These are phyloP conservation scores for Felis chaus DNA, from an alignment of 2,113 vertebrate genomes.

Conservation along the genomic window DNA sequence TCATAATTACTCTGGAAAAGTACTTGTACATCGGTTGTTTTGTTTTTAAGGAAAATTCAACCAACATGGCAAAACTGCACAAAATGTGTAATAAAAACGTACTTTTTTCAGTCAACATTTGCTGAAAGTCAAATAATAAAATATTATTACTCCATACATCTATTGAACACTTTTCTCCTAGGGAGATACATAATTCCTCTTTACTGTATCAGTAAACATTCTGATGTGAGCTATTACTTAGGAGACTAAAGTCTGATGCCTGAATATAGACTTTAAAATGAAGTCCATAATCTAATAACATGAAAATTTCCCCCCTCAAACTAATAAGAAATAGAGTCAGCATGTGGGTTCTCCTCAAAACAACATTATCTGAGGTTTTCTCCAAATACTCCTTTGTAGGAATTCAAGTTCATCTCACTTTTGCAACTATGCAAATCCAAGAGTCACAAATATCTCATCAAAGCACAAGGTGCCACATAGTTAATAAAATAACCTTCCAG, in stretches of 20 bases:
- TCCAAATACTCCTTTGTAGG: not conserved
- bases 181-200: constrained; percentile 53
- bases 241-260: constrained; percentile 10
- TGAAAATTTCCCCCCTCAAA: constrained; percentile 36
- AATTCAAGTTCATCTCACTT: constrained; percentile 1
- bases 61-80: not conserved
- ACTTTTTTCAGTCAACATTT: constrained; percentile 61
- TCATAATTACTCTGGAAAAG: constrained; percentile 19
- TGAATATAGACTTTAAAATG: constrained; percentile 56
- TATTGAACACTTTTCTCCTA: constrained; percentile 51
- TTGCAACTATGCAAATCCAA: not conserved
- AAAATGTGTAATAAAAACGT: constrained; percentile 63
- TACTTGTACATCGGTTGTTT: not conserved
- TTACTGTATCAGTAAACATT: constrained; percentile 46
- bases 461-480: not conserved
- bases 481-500: not conserved
- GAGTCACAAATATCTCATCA: not conserved
- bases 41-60: constrained; percentile 58
- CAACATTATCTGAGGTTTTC: not conserved
- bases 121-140: constrained; percentile 60
- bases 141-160: constrained; percentile 35
- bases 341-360: not conserved
- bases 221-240: constrained; percentile 51
- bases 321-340: constrained; percentile 39
- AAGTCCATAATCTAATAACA: constrained; percentile 48